Conservation (phyloP, 2,888 invertebrate genomes). For the Oscheius myriophilus region DNA sequence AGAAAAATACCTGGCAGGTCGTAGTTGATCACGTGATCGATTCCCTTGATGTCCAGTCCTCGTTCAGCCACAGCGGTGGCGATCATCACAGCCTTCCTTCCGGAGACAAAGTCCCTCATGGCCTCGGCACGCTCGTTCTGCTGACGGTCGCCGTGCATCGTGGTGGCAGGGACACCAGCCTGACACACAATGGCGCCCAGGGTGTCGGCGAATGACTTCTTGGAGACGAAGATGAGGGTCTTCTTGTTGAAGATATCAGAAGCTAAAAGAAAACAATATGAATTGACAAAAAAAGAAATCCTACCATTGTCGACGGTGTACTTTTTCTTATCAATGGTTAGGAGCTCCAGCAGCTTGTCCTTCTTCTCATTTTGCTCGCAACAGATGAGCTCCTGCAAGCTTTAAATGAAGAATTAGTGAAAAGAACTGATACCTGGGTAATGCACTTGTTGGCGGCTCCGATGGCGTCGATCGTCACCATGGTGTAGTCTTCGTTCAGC, state of each 20-base stretch:
- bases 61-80: slow-evolving; percentile 94
- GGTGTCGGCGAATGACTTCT: slow-evolving; percentile 81
- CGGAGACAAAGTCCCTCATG: slow-evolving; percentile 78
- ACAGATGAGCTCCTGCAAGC: slow-evolving; percentile 76
- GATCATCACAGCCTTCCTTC: slow-evolving; percentile 76
- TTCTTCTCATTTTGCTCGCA: slow-evolving; percentile 76
- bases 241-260: slow-evolving; percentile 54
- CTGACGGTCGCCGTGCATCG: slow-evolving; percentile 74
- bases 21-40: slow-evolving; percentile 74
- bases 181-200: slow-evolving; percentile 85
- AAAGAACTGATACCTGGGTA: slow-evolving; percentile 78
- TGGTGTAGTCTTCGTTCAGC: slow-evolving; percentile 81
- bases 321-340: slow-evolving; percentile 72
- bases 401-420: not conserved
- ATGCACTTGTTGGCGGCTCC: slow-evolving; percentile 93
- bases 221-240: slow-evolving; percentile 81
- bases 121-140: slow-evolving; percentile 79
- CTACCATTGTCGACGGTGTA: slow-evolving; percentile 37
- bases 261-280: slow-evolving; percentile 30
- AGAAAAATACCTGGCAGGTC: slow-evolving; percentile 65
- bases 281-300: not conserved
- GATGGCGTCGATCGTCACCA: slow-evolving; percentile 87
- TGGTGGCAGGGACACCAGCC: slow-evolving; percentile 78
- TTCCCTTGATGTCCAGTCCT: slow-evolving; percentile 74
- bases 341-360: slow-evolving; percentile 82